These are phyloP conservation scores for Dicerorhinus sumatrensis DNA, from an alignment of 2,113 vertebrate species.

Conservation along the genomic window DNA sequence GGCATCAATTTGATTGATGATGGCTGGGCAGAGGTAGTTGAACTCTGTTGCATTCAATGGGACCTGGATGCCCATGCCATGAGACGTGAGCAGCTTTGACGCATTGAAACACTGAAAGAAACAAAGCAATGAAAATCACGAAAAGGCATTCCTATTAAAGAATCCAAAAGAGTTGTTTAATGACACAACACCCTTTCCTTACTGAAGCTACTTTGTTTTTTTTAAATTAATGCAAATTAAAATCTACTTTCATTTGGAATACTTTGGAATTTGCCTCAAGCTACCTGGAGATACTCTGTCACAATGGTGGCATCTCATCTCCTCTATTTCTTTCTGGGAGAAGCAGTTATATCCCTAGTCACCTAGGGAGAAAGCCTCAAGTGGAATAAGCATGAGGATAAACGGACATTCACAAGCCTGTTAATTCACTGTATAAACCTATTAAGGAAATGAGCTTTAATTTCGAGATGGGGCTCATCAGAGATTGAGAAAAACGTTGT, in stretches of 20 bases:
- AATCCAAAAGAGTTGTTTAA: background rate
- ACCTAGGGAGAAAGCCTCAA: slow-evolving; percentile 27
- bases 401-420: slow-evolving; percentile 70
- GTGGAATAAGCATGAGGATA: slow-evolving; percentile 47
- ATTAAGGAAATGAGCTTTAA: slow-evolving; percentile 80
- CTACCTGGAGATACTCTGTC: background rate
- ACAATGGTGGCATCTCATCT: background rate
- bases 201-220: slow-evolving; percentile 26
- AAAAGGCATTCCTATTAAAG: background rate
- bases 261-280: slow-evolving; percentile 50
- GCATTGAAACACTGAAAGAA: slow-evolving; percentile 93
- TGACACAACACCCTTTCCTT: slow-evolving; percentile 5
- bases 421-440: slow-evolving; percentile 71
- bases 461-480: slow-evolving; percentile 64
- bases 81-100: slow-evolving; percentile 90
- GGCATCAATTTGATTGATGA: slow-evolving; percentile 95
- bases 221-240: slow-evolving; percentile 30
- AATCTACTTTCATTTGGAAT: slow-evolving; percentile 45
- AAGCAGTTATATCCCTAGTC: slow-evolving; percentile 33
- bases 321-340: background rate
- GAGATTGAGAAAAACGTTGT: slow-evolving; percentile 64
- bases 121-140: slow-evolving; percentile 47
- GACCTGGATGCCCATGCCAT: slow-evolving; percentile 92
- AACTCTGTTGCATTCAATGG: slow-evolving; percentile 91
- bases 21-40: slow-evolving; percentile 95